Conservation (phyloP, 2,113 vertebrate genomes). For the Macaca fascicularis region DNA sequence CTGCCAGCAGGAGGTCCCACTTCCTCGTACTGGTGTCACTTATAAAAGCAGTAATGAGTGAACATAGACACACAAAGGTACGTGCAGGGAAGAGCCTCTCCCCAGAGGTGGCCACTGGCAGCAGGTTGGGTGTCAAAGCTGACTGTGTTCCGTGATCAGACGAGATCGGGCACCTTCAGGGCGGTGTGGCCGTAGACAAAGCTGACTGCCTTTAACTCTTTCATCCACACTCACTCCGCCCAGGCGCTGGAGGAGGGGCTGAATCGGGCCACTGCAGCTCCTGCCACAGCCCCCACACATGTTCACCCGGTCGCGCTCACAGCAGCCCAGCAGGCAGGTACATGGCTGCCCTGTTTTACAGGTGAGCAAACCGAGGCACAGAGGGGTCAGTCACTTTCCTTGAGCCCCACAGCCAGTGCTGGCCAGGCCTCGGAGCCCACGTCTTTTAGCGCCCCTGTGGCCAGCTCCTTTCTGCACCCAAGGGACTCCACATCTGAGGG, state of each 20-base stretch:
- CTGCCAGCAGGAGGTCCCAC: not conserved
- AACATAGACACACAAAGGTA: not conserved
- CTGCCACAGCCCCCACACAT: not conserved
- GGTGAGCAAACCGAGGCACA: not conserved
- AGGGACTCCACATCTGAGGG: not conserved
- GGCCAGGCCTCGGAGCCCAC: not conserved
- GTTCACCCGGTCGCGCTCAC: not conserved
- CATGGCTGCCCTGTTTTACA: not conserved
- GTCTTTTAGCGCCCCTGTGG: not conserved
- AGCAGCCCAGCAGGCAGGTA: not conserved
- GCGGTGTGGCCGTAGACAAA: too few relatives aligned
- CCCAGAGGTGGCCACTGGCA: not conserved
- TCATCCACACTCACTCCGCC: too few relatives aligned
- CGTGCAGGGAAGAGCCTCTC: not conserved
- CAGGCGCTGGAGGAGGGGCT: not conserved
- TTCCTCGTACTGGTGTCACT: not conserved
- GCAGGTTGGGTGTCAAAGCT: too few relatives aligned
- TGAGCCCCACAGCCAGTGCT: not conserved
- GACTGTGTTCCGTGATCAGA: too few relatives aligned
- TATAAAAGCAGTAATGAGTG: not conserved
- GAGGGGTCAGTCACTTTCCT: not conserved
- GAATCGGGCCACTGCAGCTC: too few relatives aligned
- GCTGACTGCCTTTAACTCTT: too few relatives aligned
- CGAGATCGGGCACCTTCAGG: too few relatives aligned
- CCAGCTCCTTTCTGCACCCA: not conserved